Percentiles rank a stretch among this genome's conserved stretches.
Conservation (phyloP, 2,113 vertebrate genomes). For the Tetrao urogallus region DNA sequence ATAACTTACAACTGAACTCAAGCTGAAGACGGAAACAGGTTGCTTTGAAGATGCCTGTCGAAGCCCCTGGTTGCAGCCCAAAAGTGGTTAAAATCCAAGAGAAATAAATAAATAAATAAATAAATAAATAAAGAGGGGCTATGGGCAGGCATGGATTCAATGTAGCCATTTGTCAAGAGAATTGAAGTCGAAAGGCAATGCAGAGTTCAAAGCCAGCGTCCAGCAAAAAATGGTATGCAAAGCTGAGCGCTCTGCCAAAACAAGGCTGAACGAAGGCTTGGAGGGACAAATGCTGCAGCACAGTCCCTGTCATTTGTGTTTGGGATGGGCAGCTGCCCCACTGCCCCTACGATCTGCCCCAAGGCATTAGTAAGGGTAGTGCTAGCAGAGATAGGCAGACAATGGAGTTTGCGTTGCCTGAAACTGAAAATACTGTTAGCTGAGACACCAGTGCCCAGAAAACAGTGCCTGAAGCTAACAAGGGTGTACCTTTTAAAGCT, state of each 20-base stretch:
- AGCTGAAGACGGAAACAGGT: conserved; percentile 26
- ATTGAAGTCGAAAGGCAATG: background rate
- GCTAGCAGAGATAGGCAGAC: rapidly evolving
- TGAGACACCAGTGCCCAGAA: background rate
- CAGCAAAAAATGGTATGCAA: rapidly evolving
- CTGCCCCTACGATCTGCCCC: background rate
- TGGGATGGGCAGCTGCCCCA: background rate
- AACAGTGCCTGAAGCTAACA: background rate
- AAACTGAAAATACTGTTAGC: background rate
- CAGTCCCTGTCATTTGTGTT: background rate
- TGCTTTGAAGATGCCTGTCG: conserved; percentile 40
- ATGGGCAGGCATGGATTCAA: background rate
- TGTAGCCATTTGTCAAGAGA: conserved; percentile 4
- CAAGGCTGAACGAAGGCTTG: background rate
- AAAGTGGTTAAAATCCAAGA: background rate
- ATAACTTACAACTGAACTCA: conserved; percentile 10
- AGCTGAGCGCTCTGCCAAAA: background rate
- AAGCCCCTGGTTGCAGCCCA: background rate
- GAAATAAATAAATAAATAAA: background rate
- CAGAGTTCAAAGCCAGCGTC: background rate
- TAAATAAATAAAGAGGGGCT: background rate
- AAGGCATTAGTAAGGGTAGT: rapidly evolving
- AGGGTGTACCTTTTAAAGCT: background rate
- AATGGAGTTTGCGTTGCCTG: background rate
- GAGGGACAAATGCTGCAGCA: background rate